Percentiles rank a stretch among this genome's conserved stretches.
Conservation (phyloP, 2,113 vertebrate species). For the Ciconia boyciana region DNA sequence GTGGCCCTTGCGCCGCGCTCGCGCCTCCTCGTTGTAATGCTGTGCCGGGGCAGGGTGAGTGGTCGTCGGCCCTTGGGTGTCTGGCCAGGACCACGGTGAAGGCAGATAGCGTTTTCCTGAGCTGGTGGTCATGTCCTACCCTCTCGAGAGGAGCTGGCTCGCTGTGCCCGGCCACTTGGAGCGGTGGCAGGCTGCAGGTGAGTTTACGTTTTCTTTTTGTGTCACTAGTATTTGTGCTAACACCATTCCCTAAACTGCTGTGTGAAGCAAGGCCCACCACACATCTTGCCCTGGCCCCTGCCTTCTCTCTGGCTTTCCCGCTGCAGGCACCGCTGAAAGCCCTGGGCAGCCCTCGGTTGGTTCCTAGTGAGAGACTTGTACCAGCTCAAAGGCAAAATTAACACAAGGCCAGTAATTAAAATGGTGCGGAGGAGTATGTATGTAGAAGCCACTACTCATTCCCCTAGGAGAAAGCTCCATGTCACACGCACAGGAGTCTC, state of each 20-base stretch:
- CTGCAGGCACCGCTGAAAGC: not conserved
- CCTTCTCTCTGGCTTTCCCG: not conserved
- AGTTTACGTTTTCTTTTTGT: not conserved
- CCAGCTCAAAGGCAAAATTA: not conserved
- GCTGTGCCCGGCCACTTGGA: not conserved
- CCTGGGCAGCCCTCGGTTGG: not conserved
- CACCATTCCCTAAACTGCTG: not conserved
- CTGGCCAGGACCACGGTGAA: accelerated
- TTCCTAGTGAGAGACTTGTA: not conserved
- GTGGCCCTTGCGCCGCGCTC: accelerated
- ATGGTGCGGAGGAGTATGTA: not conserved
- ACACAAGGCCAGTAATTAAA: accelerated
- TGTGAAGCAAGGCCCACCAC: not conserved
- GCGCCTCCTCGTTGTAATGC: accelerated
- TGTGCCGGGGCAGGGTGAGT: accelerated
- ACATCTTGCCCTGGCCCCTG: not conserved
- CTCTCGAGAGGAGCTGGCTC: accelerated
- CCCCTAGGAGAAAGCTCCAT: not conserved
- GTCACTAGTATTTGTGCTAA: too few relatives aligned
- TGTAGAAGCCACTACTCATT: not conserved
- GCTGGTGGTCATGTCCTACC: accelerated
- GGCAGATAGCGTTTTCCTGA: not conserved
- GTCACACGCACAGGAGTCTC: accelerated
- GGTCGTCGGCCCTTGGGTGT: accelerated
- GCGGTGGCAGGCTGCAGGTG: not conserved